phyloP scores from a whole-genome alignment of 2,888 invertebrate genomes.

The Argyresthia albistria region DNA sequence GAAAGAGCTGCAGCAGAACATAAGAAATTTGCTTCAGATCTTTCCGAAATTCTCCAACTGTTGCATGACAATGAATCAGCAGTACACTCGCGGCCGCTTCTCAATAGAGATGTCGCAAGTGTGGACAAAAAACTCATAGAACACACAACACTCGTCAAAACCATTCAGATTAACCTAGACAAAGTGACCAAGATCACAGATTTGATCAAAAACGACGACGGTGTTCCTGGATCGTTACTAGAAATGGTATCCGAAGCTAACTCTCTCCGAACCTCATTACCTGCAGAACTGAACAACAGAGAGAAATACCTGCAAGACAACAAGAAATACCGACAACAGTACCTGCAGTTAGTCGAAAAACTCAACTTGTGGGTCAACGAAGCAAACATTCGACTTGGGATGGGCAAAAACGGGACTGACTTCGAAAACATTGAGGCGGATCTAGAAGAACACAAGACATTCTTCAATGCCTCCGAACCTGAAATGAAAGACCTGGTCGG shows the following conservation, averaged over 20 bases:
- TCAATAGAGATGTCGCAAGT: constrained; percentile 83
- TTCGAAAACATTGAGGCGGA: constrained; percentile 88
- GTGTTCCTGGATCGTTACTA: constrained; percentile 83
- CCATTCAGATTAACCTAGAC: constrained; percentile 79
- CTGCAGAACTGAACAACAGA: constrained; percentile 85
- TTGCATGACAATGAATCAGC: constrained; percentile 86
- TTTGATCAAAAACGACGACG: constrained; percentile 80
- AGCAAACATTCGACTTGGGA: constrained; percentile 82
- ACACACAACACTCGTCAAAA: constrained; percentile 78
- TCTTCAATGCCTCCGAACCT: constrained; percentile 83
- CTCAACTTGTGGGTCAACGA: constrained; percentile 88
- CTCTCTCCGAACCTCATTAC: constrained; percentile 82
- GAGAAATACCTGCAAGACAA: constrained; percentile 85
- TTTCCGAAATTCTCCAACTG: constrained; percentile 88
- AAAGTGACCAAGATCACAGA: constrained; percentile 80
- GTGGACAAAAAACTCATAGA: constrained; percentile 87
- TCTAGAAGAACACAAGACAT: constrained; percentile 89
- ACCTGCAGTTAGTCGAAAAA: constrained; percentile 82
- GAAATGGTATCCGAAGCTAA: constrained; percentile 91
- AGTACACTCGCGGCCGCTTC: constrained; percentile 85
- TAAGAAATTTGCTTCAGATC: constrained; percentile 84
- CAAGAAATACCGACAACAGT: constrained; percentile 82
- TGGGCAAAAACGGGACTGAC: constrained; percentile 88
- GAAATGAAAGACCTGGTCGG: constrained; percentile 85
- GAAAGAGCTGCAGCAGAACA: constrained; percentile 91